A percentile compares a stretch with the other conserved stretches of the same genome.
Evolutionary conservation across 2,797 vertebrate genomes (phyloP).

Genomic region (Lepus oiostolus): DNA sequence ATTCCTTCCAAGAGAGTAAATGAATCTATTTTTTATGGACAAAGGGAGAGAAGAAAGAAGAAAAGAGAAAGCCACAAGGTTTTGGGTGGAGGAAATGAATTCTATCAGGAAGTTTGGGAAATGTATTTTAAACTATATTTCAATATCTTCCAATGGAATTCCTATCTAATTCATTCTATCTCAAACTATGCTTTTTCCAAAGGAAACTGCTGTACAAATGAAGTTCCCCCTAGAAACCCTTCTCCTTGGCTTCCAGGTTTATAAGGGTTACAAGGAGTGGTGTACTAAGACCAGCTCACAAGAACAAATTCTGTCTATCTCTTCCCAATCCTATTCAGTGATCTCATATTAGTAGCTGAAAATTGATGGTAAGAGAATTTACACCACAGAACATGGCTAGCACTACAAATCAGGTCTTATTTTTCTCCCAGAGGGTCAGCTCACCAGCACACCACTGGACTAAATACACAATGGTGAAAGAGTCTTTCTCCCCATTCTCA

Average conservation of each 20-base stretch:
- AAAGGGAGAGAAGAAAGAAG: background rate
- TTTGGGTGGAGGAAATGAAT: background rate
- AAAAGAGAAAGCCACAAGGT: constrained; percentile 6
- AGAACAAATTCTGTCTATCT: background rate
- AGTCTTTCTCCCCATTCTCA: background rate
- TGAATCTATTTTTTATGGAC: background rate
- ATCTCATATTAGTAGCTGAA: background rate
- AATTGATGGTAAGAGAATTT: constrained; percentile 24
- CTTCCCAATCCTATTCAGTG: background rate
- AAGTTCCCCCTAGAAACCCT: background rate
- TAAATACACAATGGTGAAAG: constrained; percentile 11
- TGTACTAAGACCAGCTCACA: background rate
- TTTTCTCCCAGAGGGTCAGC: background rate
- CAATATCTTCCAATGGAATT: constrained; percentile 17
- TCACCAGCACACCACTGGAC: background rate
- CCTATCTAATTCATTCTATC: constrained; percentile 27
- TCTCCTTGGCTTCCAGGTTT: background rate
- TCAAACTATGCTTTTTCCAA: constrained; percentile 20
- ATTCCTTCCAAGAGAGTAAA: background rate
- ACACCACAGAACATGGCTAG: constrained; percentile 56
- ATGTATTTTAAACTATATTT: constrained; percentile 53
- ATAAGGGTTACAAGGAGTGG: background rate
- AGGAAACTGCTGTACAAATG: background rate
- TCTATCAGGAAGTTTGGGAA: constrained; percentile 34
- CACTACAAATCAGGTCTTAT: background rate